These are phyloP conservation scores for Rhinogobio ventralis DNA, from an alignment of 2,797 vertebrate species.

Conservation along the genomic window DNA sequence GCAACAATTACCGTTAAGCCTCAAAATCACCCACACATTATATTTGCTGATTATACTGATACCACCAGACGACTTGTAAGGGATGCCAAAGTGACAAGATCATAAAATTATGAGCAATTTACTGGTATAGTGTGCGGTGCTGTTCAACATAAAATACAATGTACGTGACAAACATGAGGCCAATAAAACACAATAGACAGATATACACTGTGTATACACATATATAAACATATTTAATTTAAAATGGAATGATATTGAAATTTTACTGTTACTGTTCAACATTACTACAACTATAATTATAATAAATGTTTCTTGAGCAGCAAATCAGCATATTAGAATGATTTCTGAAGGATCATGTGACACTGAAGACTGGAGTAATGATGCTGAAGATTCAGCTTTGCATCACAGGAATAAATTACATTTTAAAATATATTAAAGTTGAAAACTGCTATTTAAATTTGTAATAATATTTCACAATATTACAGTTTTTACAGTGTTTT, in stretches of 20 bases:
- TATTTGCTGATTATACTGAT: background rate
- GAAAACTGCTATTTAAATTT: background rate
- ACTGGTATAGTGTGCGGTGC: background rate
- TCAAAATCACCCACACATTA: constrained; percentile 3
- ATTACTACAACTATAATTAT: background rate
- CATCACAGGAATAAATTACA: background rate
- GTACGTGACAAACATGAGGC: background rate
- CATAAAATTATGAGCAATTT: background rate
- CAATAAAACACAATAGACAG: background rate
- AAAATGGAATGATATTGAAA: background rate
- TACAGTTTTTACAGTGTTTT: background rate
- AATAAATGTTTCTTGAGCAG: too few species aligned
- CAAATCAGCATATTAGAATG: background rate
- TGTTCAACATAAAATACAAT: background rate
- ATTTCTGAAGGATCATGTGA: background rate
- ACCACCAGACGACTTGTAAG: background rate
- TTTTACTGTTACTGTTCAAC: background rate
- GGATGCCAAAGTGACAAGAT: constrained; percentile 12
- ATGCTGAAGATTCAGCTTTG: background rate
- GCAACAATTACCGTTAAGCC: background rate
- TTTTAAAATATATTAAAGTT: background rate
- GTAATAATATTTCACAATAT: background rate
- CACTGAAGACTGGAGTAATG: background rate
- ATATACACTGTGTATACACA: background rate
- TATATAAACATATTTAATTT: background rate